These are phyloP conservation scores for Dendrophyllia cribrosa DNA, from an alignment of 64 coral and sea anemone species.

Conservation along the genomic window DNA sequence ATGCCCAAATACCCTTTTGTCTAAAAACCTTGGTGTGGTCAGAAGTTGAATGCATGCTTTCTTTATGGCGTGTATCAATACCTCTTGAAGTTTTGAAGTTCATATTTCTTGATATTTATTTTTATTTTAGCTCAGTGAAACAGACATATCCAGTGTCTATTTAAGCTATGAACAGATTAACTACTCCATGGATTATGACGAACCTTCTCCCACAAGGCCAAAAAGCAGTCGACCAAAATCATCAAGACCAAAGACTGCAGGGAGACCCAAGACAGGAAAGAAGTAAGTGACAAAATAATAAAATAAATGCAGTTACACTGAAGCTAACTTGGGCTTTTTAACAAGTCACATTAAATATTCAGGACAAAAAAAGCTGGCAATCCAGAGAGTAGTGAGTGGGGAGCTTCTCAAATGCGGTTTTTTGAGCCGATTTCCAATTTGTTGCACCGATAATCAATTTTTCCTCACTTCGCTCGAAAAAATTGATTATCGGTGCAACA, in stretches of 20 bases:
- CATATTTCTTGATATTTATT: background rate
- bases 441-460: no score
- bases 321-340: background rate
- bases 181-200: conserved; percentile 70
- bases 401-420: no score
- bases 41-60: no score
- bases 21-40: no score
- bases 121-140: conserved; percentile 69
- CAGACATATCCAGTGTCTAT: conserved; percentile 96
- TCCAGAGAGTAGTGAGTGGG: no score
- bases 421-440: no score
- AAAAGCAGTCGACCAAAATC: conserved; percentile 85
- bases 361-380: no score
- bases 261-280: conserved; percentile 82
- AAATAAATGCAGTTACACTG: background rate
- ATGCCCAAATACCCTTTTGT: no score
- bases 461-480: no score
- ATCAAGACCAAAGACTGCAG: conserved; percentile 78
- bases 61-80: no score
- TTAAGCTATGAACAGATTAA: conserved; percentile 81
- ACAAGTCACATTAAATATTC: no score
- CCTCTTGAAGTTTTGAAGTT: background rate
- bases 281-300: conserved; percentile 48
- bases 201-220: conserved; percentile 62
- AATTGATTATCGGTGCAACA: no score